Base-by-base conservation (phyloP, 2,113 vertebrate species). In the Dasyprocta punctata region DNA sequence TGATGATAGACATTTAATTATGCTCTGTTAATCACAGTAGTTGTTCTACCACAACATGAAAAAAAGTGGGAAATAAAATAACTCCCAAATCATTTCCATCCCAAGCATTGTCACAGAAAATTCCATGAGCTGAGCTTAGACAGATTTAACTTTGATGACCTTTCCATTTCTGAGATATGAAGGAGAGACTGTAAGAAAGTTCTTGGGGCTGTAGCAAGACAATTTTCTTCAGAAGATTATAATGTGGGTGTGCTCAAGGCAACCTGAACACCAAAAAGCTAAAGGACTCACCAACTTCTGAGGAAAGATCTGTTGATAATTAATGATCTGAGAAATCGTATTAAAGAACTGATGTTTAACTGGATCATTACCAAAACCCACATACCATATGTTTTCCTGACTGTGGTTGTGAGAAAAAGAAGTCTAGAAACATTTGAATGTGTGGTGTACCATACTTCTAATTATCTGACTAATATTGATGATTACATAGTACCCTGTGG, bases 331-430 rank as follows among this genome's bases (percentile, higher is more conserved):
- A 93, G 49, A 49, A 95, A 54, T 78, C 58, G 86, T 71, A 92
- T 24, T 81, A 56, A 75, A 92, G 90, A 80, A 71, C 38, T 67
- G 58, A 77, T 47, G 0, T 58, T 73, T 77, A 90, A 85, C 49
- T 94, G 71, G 19, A 86, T 91, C 86, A 90, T 96, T 95, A 65
- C 84, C 78, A 89, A 96, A 95, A 78, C 78, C 92, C 63, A 93
- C 52, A 75, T 47, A 80, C 73, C 92, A 86, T 71, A 92, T 65
- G 89, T 71, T 93, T 96, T 94, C 52, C 24, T 28, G 75, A 28
- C 61, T 86, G 54, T 56, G 5, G 47, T 56, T 61, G 36, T 60
- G 47, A 92, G n/a, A 65, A 93, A 84, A 77, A 85, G 38, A 95
- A 58, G 41, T 75, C 86, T 93, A 77, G 49, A 91, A 86, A 80